phyloP scores from a whole-genome alignment of 2,888 invertebrate genomes.

The Leptinotarsa rubiginosa region DNA sequence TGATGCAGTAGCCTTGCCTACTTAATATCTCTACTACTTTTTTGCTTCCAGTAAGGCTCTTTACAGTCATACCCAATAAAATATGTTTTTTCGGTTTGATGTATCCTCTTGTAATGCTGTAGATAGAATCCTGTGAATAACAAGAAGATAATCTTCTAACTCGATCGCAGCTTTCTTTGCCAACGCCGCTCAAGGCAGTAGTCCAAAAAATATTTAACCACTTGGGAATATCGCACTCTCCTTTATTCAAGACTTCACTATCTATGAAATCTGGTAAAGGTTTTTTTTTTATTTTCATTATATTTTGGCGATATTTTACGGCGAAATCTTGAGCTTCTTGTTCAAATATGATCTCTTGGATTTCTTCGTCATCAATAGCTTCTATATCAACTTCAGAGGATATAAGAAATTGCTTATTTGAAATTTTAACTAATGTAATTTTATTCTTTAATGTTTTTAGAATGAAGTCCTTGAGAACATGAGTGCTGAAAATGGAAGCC shows the following conservation, averaged over 20 bases:
- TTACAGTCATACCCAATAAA: slow-evolving; percentile 2
- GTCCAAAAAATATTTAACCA: background rate
- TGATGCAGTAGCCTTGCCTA: slow-evolving; percentile 13
- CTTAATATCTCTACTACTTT: slow-evolving; percentile 15
- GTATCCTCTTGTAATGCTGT: slow-evolving; percentile 39
- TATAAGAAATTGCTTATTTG: too few relatives aligned
- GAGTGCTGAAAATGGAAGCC: too few relatives aligned
- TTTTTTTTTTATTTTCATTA: slow-evolving; percentile 36
- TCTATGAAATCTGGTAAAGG: slow-evolving; percentile 46
- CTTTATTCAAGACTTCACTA: slow-evolving; percentile 42
- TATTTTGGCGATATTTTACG: slow-evolving; percentile 41
- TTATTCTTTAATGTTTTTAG: too few relatives aligned
- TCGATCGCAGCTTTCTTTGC: slow-evolving; percentile 36
- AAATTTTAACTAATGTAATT: too few relatives aligned
- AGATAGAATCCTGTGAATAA: slow-evolving; percentile 42
- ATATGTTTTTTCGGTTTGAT: slow-evolving; percentile 25
- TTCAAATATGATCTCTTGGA: slow-evolving; percentile 42
- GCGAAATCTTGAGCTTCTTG: slow-evolving; percentile 39
- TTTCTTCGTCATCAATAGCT: slow-evolving; percentile 35
- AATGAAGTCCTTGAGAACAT: too few relatives aligned
- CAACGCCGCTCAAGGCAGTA: slow-evolving; percentile 45
- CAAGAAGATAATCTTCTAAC: slow-evolving; percentile 22
- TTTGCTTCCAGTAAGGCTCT: slow-evolving; percentile 23
- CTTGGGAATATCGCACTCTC: slow-evolving; percentile 7
- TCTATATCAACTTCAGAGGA: too few relatives aligned